Conservation (phyloP, 2,888 invertebrate genomes). For the Lycia hirtaria region DNA sequence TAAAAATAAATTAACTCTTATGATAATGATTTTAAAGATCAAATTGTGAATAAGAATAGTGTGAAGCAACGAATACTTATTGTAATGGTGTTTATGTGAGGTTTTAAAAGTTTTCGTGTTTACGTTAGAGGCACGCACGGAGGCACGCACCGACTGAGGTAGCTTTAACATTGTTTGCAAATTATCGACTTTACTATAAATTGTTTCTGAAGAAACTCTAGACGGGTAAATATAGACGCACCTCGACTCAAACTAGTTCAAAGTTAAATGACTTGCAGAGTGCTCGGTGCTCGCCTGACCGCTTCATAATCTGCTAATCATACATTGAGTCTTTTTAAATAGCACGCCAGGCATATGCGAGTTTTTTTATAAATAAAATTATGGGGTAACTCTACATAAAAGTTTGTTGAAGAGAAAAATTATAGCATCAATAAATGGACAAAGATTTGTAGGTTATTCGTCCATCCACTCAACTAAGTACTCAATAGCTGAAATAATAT, state of each 20-base stretch:
- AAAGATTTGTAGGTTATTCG: too few relatives aligned
- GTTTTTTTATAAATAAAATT: too few relatives aligned
- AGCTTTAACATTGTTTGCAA: constrained; percentile 35
- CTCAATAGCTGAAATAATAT: neutral
- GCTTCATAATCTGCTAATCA: neutral
- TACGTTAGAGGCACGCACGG: constrained; percentile 69
- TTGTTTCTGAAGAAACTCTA: constrained; percentile 25
- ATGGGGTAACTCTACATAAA: too few relatives aligned
- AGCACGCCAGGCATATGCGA: neutral
- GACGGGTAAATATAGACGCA: constrained; percentile 23
- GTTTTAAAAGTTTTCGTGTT: constrained; percentile 67
- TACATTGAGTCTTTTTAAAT: too few relatives aligned
- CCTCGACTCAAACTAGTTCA: constrained; percentile 16
- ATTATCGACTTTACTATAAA: constrained; percentile 33
- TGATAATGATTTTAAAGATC: constrained; percentile 20
- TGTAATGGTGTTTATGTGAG: constrained; percentile 62
- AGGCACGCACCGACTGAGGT: constrained; percentile 56
- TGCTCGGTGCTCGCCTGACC: neutral
- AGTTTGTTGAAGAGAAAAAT: too few relatives aligned
- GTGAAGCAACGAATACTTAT: constrained; percentile 16
- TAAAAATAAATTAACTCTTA: constrained; percentile 29
- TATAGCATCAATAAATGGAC: too few relatives aligned
- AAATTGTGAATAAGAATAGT: constrained; percentile 9
- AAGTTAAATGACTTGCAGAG: constrained; percentile 21
- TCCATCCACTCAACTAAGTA: too few relatives aligned